Evolutionary conservation across 2,888 invertebrate species (phyloP), one percentile per base, ranked within the genome.

Genomic region (Drosophila greeni): DNA sequence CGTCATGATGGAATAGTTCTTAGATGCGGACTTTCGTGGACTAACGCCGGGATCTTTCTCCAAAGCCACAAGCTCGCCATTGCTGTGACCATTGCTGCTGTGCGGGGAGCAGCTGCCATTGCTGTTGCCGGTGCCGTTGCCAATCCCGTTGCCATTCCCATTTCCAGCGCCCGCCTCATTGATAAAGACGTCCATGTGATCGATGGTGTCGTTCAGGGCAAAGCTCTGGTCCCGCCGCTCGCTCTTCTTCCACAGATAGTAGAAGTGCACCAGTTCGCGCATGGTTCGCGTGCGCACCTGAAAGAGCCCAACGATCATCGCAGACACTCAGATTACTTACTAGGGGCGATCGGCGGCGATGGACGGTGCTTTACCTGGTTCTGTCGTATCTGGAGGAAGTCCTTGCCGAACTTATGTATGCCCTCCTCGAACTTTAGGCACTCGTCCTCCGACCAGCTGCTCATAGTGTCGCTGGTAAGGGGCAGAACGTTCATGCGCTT

Each of bases 221-320:
- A 86, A 87, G 66, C 86, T 83, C 37, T 87, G 86, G 79, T 99
- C 99, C 88, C 98, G 97, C 18, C 99, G 91, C 86, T 98, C 98
- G 26, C 98, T 98, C 89, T 99, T 99, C 90, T 99, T 99, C 99
- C 99, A 99, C 57, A 98, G 91, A 84, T 95, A 95, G 89, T 95
- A 95, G 90, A 99, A 99, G 87, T 98, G 97, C 14, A 99, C 97
- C 68, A 99, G 90, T 89, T 99, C 99, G 33, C 98, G 97, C 42
- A 99, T 97, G 9, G 97, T 96, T 76, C 98, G 91, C 60, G 98
- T 97, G 80, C 95, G 92, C 47, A 98, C 89, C 89, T 88, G 59
- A 62, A 78, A 83, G 42, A 39, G 42, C 43, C 24, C 33, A 53
- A 45, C 20, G 51, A 42, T 34, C 45, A 45, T 45, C 45, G 45